Percentiles rank a stretch among this genome's conserved stretches.
Evolutionary conservation across 1,140 invertebrate genomes (phyloP).

Genomic region (Cataglyphis hispanica): DNA sequence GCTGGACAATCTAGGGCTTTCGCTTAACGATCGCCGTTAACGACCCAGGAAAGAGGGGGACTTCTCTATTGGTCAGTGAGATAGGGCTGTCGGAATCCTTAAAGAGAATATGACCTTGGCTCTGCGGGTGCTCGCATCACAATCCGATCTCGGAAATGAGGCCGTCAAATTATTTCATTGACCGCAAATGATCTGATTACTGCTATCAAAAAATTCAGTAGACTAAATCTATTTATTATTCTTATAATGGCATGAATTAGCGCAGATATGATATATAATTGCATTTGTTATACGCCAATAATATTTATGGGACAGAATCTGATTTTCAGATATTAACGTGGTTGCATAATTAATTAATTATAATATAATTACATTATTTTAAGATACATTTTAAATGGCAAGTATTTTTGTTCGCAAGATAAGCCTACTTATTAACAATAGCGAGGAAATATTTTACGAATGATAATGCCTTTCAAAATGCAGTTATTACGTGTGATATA

Average conservation of each 20-base stretch:
- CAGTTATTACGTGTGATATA: background rate
- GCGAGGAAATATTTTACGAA: constrained; percentile 26
- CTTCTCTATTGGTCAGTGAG: constrained; percentile 56
- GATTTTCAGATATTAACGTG: constrained; percentile 16
- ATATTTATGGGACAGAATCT: background rate
- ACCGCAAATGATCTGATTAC: constrained; percentile 8
- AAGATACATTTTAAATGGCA: constrained; percentile 5
- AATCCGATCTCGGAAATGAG: constrained; percentile 16
- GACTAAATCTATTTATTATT: background rate
- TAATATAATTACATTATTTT: background rate
- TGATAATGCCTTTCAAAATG: background rate
- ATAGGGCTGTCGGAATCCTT: constrained; percentile 40
- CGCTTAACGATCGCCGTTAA: constrained; percentile 75
- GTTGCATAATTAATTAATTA: constrained; percentile 25
- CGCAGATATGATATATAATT: background rate
- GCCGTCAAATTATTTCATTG: background rate
- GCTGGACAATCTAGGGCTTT: constrained; percentile 54
- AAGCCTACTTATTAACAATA: too few relatives aligned
- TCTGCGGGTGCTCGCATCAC: background rate
- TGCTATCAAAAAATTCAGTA: background rate
- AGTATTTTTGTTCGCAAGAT: constrained; percentile 4
- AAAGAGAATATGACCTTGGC: constrained; percentile 63
- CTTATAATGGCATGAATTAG: background rate
- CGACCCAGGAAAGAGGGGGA: constrained; percentile 60
- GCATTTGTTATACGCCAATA: constrained; percentile 1